Evolutionary conservation across 2,113 vertebrate genomes (phyloP), one percentile per base, ranked within the genome.

Genomic region (Stigmatopora argus): DNA sequence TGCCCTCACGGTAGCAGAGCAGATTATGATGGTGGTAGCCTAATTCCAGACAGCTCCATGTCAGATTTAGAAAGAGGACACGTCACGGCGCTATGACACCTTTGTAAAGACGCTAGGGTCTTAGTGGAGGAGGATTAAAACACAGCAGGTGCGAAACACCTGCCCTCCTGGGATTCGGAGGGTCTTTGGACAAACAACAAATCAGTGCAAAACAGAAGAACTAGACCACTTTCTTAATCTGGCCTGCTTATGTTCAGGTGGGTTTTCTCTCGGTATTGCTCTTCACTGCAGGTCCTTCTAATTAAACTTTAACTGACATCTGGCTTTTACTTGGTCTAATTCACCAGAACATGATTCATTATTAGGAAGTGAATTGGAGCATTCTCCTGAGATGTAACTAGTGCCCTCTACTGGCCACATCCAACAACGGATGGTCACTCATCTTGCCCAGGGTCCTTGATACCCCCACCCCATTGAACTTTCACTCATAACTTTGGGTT

Each of bases 1-100:
- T 7, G 62, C 66, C 60, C 59, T 67, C 60, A 78, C 79, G 78
- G 74, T 86, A 78, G 77, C 83, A 73, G 77, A 83, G 67, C 49
- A 71, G 88, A 89, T 89, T 89, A 85, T 73, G 47, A 70, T 83
- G 74, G 81, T 85, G 83, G 69, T 73, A 70, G 44, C 74, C 86
- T 90, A 90, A 91, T 89, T 89, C 87, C 86, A 87, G 85, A 78
- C 85, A 86, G 81, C 85, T 88, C 84, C 85, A 80, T 81, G 67
- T 67, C 79, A 88, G 90, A 88, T 92, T 90, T 92, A 78, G 68
- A 61, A 84, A 88, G 90, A 91, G 80, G 88, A 41, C 72, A 70
- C 77, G 84, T 90, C 88, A 91, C 71, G 46, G 34, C 21, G 61
- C 72, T 51, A 64, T 79, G 82, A 77, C 80, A 85, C 78, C 67